Conservation (phyloP, 1,140 invertebrate species). For the Drosophila suzukii region DNA sequence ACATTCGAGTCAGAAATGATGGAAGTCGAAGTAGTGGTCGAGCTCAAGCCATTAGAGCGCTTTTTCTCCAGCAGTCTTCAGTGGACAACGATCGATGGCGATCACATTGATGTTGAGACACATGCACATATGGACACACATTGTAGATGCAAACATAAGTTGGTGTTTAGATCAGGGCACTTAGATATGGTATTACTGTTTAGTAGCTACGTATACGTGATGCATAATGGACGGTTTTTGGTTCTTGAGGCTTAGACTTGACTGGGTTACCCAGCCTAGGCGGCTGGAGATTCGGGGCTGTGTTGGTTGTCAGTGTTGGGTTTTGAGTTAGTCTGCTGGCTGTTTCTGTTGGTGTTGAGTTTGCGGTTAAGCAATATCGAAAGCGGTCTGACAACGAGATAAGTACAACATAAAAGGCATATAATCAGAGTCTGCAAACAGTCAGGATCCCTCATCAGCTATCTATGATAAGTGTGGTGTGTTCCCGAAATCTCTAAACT, state of each 20-base stretch:
- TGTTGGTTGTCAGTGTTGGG: conserved; percentile 40
- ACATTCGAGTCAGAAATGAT: conserved; percentile 62
- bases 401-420: conserved; percentile 58
- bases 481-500: neutral
- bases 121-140: conserved; percentile 46
- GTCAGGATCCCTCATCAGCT: neutral
- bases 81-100: conserved; percentile 20
- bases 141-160: conserved; percentile 41
- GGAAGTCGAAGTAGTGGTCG: conserved; percentile 62
- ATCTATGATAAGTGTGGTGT: no score
- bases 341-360: conserved; percentile 33
- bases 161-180: conserved; percentile 18
- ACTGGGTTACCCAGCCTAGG: conserved; percentile 10
- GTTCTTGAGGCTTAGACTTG: conserved; percentile 8
- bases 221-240: conserved; percentile 30
- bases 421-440: neutral
- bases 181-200: conserved; percentile 18
- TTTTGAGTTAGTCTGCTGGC: conserved; percentile 41
- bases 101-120: conserved; percentile 19
- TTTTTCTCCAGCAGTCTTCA: conserved; percentile 71
- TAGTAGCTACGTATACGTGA: conserved; percentile 9
- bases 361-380: conserved; percentile 65
- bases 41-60: conserved; percentile 59
- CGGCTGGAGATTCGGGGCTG: conserved; percentile 30
- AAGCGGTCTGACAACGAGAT: conserved; percentile 71